A percentile compares a stretch with the other conserved stretches of the same genome.
phyloP scores from a whole-genome alignment of 2,113 vertebrate genomes.

The Zapornia atra region DNA sequence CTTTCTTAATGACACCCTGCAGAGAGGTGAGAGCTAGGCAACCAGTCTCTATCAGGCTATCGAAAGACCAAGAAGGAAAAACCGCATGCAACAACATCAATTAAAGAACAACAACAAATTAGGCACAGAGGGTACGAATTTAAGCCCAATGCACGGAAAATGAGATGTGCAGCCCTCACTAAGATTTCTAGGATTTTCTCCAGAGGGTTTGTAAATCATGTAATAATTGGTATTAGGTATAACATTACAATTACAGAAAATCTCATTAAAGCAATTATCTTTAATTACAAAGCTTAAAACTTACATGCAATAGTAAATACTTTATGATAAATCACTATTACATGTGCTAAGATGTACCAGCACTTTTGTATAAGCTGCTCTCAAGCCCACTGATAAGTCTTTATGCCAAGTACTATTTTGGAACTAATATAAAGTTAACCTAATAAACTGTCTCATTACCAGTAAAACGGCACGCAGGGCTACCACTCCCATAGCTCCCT shows the following conservation, averaged over 20 bases:
- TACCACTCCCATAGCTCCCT: neutral
- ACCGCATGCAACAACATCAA: neutral
- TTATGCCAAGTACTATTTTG: neutral
- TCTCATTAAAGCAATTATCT: constrained; percentile 25
- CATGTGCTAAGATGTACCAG: neutral
- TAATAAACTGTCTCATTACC: neutral
- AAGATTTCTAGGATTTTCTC: neutral
- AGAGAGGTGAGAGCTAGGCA: neutral
- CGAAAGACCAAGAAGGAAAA: neutral
- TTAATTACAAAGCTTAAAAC: constrained; percentile 27
- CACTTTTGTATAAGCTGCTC: neutral
- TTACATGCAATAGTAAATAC: neutral
- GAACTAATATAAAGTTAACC: neutral
- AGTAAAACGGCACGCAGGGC: neutral
- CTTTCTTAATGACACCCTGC: neutral
- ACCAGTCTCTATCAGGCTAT: neutral
- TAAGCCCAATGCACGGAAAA: neutral
- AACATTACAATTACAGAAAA: neutral
- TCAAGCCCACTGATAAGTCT: neutral
- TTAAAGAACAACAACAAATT: constrained; percentile 20
- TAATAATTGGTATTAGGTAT: neutral
- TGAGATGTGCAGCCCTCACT: neutral
- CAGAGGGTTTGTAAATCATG: neutral
- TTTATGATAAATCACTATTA: neutral
- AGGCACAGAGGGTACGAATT: neutral